Base-by-base conservation (phyloP, 2,113 vertebrate species). In the Oophaga pumilio region DNA sequence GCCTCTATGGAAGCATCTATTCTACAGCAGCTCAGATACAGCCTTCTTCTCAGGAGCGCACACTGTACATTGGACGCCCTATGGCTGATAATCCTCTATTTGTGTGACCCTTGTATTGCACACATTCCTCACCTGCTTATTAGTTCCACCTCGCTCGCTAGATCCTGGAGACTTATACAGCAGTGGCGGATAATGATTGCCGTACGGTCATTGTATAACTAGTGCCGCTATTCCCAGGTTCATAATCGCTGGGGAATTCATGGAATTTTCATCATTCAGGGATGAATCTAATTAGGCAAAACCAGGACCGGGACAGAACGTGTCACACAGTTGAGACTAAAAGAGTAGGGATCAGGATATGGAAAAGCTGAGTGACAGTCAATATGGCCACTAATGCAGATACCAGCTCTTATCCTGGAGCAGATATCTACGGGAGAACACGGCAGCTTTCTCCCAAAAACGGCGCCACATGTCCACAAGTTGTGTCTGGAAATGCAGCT, bases 231-330 rank as follows among this genome's bases (percentile, higher is more conserved):
- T 50, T 22, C 17, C 62, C 59, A 64, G 80, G 20, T 50, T 82
- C 6, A 78, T 68, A 68, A 78, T 28, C 20, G 24, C 74, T 22
- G 0, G 7, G n/a, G 85, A 86, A 86, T 86, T 56, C 12, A 24
- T 28, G 74, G 85, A 66, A 86, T 86, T 79, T 28, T 64, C 60
- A 20, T 8, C 33, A 78, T 78, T n/a, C 71, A 26, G 73, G 5
- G 52, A 12, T 28, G 84, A n/a, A 66, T 64, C 62, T 62, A 62
- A 76, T 49, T 77, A 62, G 11, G 50, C 76, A 77, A 22, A 68
- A 26, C n/a, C 66, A 20, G 24, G 12, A 68, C 4, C 2, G 22
- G 8, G 62, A 24, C 2, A 24, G 10, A 3, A 13, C 10, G 11
- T 17, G 18, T 24, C 2, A 8, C 6, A 11, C 62, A 17, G 64